Conservation (phyloP, 2,888 invertebrate species). For the Ormyrus thymus region DNA sequence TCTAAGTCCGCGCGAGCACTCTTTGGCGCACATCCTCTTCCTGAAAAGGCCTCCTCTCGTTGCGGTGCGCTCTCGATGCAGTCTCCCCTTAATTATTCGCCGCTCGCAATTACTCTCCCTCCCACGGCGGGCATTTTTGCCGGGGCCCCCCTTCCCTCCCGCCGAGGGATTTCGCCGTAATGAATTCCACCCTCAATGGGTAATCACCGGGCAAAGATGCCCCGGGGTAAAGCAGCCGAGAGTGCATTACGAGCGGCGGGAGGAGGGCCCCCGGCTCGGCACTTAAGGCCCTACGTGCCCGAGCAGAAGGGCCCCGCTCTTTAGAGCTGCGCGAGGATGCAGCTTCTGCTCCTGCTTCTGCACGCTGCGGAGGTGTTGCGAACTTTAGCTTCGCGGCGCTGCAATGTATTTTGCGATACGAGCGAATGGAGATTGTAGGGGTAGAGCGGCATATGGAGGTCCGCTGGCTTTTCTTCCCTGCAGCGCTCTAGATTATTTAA, state of each 20-base stretch:
- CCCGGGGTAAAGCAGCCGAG: slow-evolving; percentile 47
- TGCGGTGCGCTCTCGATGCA: slow-evolving; percentile 10
- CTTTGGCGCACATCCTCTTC: too few relatives aligned
- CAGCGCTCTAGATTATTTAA: too few relatives aligned
- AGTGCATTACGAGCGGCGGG: slow-evolving; percentile 48
- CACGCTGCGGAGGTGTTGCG: slow-evolving; percentile 58
- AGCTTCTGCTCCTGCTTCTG: slow-evolving; percentile 56
- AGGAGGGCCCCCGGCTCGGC: slow-evolving; percentile 60
- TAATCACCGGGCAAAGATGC: slow-evolving; percentile 66
- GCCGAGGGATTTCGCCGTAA: slow-evolving; percentile 66
- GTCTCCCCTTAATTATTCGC: slow-evolving; percentile 39
- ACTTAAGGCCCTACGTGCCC: slow-evolving; percentile 62
- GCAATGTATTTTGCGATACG: too few relatives aligned
- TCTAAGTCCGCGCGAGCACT: too few relatives aligned
- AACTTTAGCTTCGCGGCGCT: too few relatives aligned
- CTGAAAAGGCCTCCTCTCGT: too few relatives aligned
- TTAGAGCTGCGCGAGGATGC: slow-evolving; percentile 59
- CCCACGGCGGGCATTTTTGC: not conserved
- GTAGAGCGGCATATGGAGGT: too few relatives aligned
- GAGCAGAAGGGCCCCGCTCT: slow-evolving; percentile 62
- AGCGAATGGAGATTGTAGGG: too few relatives aligned
- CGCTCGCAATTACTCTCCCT: not conserved
- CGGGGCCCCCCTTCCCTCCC: slow-evolving; percentile 16
- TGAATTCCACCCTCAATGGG: slow-evolving; percentile 72
- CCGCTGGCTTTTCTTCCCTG: too few relatives aligned